Conservation (phyloP, 2,113 vertebrate species). For the Heteronetta atricapilla region DNA sequence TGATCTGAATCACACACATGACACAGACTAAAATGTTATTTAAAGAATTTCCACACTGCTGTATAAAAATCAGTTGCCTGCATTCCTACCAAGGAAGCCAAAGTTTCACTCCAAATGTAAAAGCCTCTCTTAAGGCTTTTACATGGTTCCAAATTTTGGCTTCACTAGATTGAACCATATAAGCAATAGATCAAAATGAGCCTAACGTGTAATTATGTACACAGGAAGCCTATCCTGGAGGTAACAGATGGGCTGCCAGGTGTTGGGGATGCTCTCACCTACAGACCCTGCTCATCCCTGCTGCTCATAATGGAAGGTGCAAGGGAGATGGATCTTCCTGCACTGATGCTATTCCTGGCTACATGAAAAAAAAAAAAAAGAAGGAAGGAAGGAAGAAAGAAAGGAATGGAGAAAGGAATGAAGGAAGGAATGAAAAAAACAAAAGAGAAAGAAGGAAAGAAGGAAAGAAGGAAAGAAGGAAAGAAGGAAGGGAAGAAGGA, state of each 20-base stretch:
- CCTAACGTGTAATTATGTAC: not conserved
- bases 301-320: conserved; percentile 25
- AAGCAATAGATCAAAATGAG: not conserved
- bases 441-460: not conserved
- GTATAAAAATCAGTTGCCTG: not conserved
- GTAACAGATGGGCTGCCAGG: conserved; percentile 45
- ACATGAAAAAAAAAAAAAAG: not conserved
- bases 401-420: not conserved
- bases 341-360: conserved; percentile 48
- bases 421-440: too few species aligned
- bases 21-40: not conserved
- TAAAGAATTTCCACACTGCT: not conserved
- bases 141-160: not conserved
- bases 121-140: not conserved
- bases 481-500: too few species aligned
- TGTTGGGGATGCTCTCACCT: conserved; percentile 14
- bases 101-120: not conserved
- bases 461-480: not conserved
- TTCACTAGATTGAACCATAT: not conserved
- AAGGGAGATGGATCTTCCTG: conserved; percentile 60
- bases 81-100: not conserved
- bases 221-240: not conserved
- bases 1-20: not conserved
- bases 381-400: too few species aligned
- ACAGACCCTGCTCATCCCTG: not conserved